Conservation (phyloP, 2,888 invertebrate genomes). For the Autographa pulchrina region DNA sequence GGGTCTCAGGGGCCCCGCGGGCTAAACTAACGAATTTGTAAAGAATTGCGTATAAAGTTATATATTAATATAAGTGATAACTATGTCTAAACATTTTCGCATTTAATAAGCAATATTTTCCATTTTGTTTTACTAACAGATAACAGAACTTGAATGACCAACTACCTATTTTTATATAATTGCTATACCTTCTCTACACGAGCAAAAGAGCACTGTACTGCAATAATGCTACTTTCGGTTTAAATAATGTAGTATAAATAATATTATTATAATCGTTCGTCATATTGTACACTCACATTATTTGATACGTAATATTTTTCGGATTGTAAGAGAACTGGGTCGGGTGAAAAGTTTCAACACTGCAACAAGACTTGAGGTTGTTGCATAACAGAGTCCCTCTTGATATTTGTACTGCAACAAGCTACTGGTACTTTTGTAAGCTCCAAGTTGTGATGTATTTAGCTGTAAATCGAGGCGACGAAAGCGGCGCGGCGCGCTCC, state of each 20-base stretch:
- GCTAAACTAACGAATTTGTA: constrained; percentile 53
- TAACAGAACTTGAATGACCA: constrained; percentile 41
- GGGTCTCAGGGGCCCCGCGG: constrained; percentile 21
- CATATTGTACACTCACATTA: constrained; percentile 13
- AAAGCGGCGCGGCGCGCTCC: not conserved
- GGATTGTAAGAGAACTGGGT: not conserved
- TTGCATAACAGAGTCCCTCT: constrained; percentile 37
- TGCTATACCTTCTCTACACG: constrained; percentile 41
- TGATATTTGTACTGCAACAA: constrained; percentile 39
- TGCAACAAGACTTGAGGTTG: not conserved
- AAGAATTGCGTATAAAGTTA: constrained; percentile 28
- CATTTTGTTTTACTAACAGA: constrained; percentile 30
- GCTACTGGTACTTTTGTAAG: constrained; percentile 48
- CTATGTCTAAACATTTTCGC: constrained; percentile 23
- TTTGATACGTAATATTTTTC: constrained; percentile 10
- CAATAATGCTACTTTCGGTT: constrained; percentile 35
- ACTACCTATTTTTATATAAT: constrained; percentile 54
- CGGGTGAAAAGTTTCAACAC: constrained; percentile 5
- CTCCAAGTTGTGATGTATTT: constrained; percentile 37
- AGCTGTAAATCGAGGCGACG: constrained; percentile 18
- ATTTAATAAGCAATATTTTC: constrained; percentile 48
- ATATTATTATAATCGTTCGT: constrained; percentile 20
- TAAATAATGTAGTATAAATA: constrained; percentile 18
- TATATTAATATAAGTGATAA: constrained; percentile 30
- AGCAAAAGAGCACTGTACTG: constrained; percentile 45